phyloP scores from a whole-genome alignment of 2,888 invertebrate genomes.

The Dynastes maya region DNA sequence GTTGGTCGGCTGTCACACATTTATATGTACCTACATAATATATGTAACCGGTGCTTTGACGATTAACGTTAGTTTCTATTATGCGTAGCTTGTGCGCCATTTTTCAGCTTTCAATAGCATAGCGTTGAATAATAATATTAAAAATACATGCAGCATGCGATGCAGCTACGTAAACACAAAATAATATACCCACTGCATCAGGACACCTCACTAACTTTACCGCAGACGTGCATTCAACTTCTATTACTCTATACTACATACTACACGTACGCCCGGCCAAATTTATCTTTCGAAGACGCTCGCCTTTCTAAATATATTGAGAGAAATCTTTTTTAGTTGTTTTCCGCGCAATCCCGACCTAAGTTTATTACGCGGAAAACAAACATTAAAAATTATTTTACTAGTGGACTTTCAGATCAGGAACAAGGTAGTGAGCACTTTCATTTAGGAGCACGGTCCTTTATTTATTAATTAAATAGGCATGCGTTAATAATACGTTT shows the following conservation, averaged over 20 bases:
- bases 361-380: conserved; percentile 36
- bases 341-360: conserved; percentile 37
- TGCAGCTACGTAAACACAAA: conserved; percentile 18
- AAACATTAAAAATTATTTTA: neutral
- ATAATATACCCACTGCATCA: conserved; percentile 13
- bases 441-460: no score
- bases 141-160: conserved; percentile 14
- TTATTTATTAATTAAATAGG: no score
- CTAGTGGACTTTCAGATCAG: no score
- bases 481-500: no score
- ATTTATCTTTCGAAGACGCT: conserved; percentile 43
- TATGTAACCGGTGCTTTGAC: neutral
- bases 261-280: conserved; percentile 39
- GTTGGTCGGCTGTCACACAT: neutral
- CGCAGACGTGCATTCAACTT: conserved; percentile 43
- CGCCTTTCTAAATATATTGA: conserved; percentile 44
- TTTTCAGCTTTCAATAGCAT: neutral
- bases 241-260: conserved; percentile 29
- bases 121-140: conserved; percentile 23
- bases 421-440: no score
- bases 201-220: conserved; percentile 22
- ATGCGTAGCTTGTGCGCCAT: no score
- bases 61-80: no score
- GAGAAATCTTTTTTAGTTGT: conserved; percentile 27
- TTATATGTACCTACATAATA: neutral